Conservation (phyloP, 64 coral and sea anemone genomes). For the Pocillopora verrucosa region DNA sequence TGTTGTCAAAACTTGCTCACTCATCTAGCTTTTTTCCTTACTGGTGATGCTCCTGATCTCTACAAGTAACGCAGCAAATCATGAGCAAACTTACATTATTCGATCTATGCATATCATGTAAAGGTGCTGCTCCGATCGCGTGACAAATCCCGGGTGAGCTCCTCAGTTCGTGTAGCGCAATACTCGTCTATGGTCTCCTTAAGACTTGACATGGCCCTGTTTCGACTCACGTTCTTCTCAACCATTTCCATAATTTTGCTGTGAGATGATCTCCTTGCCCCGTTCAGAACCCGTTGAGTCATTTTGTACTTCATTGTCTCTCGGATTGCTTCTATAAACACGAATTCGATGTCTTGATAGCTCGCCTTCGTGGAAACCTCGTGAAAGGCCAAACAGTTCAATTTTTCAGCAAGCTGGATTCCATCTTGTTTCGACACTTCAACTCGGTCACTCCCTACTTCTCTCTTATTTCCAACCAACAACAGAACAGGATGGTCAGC, state of each 20-base stretch:
- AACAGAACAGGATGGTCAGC: constrained; percentile 34
- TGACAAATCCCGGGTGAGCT: background rate
- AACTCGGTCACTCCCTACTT: constrained; percentile 41
- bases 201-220: constrained; percentile 72
- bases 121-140: constrained; percentile 69
- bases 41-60: too few relatives aligned
- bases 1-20: too few relatives aligned
- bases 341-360: constrained; percentile 53
- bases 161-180: constrained; percentile 37
- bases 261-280: constrained; percentile 33
- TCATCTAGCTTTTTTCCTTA: too few relatives aligned
- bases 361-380: constrained; percentile 52
- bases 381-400: constrained; percentile 39
- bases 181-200: constrained; percentile 78
- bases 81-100: background rate
- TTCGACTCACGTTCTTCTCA: constrained; percentile 59
- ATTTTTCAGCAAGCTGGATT: constrained; percentile 14
- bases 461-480: constrained; percentile 67
- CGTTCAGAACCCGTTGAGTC: constrained; percentile 23
- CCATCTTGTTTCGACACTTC: constrained; percentile 47
- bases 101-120: background rate
- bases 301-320: constrained; percentile 31
- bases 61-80: too few relatives aligned
- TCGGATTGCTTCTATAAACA: constrained; percentile 33
- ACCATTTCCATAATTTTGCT: constrained; percentile 72